Evolutionary conservation across 2,113 vertebrate species (phyloP), one percentile per base, ranked within the genome.

Genomic region (Podocnemis expansa): DNA sequence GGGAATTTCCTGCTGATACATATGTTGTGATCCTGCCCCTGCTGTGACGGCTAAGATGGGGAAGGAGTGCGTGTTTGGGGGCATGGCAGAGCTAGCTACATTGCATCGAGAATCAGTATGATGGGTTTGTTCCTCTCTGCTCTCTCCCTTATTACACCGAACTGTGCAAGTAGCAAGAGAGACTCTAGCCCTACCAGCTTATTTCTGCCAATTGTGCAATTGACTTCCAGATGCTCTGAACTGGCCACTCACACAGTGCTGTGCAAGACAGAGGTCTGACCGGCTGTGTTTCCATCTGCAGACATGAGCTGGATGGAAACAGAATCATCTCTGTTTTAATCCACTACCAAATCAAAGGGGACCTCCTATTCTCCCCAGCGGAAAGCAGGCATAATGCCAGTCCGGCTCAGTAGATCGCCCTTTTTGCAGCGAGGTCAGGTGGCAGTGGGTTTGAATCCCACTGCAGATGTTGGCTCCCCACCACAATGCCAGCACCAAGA

Each of bases 381-480:
- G 16, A 85, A 89, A 93, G 6, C 7, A 24, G 79, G 29, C 10
- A 67, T 76, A 17, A 27, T 78, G 43, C 76, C 79, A 49, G 25
- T 5, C 51, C 3, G 6, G 3, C 52, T 3, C 73, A 16, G 5
- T 3, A 82, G 3, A 2, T 3, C 88, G 1, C 10, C 24, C 25
- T 34, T 45, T 47, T 8, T 76, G 13, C 51, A 10, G 21, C 1
- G 1, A 38, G 0, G 1, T 56, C 85, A 91, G 85, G 63, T 60
- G 34, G 12, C 10, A 5, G 19, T 10, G 19, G 34, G n/a, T 70
- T 70, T 19, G 63, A 67, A 67, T 67, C 17, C 63, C 34, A n/a
- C 63, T 17, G 12, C 34, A 67, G 34, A 67, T 67, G 14, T n/a
- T 17, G 63, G 16, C 7, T 16, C 34, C n/a, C 34, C 63, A 31